Conservation (phyloP, 2,113 vertebrate species). For the Hypanus sabinus region DNA sequence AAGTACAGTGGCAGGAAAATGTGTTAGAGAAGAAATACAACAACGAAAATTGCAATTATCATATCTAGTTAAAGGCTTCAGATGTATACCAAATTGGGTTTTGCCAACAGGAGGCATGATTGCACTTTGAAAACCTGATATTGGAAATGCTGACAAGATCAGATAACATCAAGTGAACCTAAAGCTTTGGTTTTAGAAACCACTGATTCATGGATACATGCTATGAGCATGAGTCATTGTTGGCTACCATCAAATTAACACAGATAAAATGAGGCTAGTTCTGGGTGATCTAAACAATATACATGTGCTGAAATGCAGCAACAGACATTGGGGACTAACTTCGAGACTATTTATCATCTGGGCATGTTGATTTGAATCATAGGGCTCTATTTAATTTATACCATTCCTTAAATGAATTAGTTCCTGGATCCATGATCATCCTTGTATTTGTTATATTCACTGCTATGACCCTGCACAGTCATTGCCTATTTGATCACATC, state of each 20-base stretch:
- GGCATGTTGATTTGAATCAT: not conserved
- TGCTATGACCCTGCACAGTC: not conserved
- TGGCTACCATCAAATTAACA: not conserved
- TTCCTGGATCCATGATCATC: not conserved
- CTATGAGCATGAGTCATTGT: not conserved
- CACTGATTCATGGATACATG: not conserved
- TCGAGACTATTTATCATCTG: not conserved
- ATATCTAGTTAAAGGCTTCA: not conserved
- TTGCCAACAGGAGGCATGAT: not conserved
- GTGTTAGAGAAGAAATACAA: not conserved
- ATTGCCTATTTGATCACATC: slow-evolving; percentile 19
- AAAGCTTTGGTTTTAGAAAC: not conserved
- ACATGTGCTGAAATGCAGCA: not conserved
- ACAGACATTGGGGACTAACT: not conserved
- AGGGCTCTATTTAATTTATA: not conserved
- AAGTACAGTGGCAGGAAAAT: not conserved
- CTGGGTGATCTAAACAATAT: not conserved
- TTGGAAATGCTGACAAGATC: not conserved
- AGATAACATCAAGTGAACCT: not conserved
- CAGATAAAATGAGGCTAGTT: not conserved
- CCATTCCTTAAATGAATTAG: not conserved
- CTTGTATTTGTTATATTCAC: not conserved
- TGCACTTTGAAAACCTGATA: not conserved
- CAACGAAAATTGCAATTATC: not conserved
- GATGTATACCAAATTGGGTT: slow-evolving; percentile 1